Evolutionary conservation across 2,888 invertebrate genomes (phyloP).

Genomic region (Leucozona laternaria): DNA sequence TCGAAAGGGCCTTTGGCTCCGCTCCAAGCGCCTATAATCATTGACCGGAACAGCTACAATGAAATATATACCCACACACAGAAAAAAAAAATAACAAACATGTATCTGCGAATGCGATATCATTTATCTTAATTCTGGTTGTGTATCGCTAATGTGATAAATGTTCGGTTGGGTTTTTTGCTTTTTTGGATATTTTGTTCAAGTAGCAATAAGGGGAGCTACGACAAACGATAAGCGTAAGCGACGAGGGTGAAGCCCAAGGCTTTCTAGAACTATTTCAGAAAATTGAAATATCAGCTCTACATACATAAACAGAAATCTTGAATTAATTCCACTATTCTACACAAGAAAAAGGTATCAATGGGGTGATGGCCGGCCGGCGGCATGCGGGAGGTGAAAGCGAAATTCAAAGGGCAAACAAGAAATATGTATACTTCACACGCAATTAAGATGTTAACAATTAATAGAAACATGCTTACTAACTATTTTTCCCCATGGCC

Average conservation of each 20-base stretch:
- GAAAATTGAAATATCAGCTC: constrained; percentile 27
- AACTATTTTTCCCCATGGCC: constrained; percentile 31
- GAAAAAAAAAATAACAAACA: not conserved
- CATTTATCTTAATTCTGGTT: constrained; percentile 74
- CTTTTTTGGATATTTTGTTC: constrained; percentile 17
- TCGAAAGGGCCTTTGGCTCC: constrained; percentile 28
- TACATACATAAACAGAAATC: constrained; percentile 14
- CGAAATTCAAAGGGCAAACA: constrained; percentile 30
- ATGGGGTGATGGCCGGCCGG: not conserved
- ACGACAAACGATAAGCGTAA: not conserved
- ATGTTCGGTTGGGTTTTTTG: constrained; percentile 54
- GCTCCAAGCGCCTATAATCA: constrained; percentile 62
- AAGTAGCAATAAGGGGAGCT: not conserved
- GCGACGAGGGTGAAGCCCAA: constrained; percentile 8
- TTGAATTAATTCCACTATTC: constrained; percentile 39
- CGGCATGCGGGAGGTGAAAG: no score
- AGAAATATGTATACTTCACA: constrained; percentile 52
- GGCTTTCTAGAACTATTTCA: constrained; percentile 22
- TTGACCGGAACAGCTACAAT: constrained; percentile 69
- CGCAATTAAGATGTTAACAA: constrained; percentile 67
- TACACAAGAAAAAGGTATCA: constrained; percentile 57
- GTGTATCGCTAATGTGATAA: constrained; percentile 75
- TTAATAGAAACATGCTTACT: constrained; percentile 63
- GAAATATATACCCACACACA: constrained; percentile 46
- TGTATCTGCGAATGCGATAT: constrained; percentile 59